These are phyloP conservation scores for Cataglyphis altisquamis DNA, from an alignment of 2,888 invertebrate genomes.

Conservation along the genomic window DNA sequence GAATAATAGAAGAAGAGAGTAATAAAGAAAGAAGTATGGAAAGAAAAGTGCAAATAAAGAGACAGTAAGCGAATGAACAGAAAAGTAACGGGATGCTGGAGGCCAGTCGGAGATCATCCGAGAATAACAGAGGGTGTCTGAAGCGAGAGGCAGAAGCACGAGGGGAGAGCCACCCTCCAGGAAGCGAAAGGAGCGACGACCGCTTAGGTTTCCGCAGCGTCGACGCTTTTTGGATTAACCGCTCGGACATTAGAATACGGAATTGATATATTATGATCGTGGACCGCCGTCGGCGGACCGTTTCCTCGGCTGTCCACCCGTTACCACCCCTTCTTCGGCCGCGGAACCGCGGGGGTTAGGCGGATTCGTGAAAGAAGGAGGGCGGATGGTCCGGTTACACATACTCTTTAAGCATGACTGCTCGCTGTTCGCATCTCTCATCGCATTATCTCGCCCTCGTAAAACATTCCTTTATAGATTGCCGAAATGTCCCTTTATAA, in stretches of 20 bases:
- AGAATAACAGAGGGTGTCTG: conserved; percentile 43
- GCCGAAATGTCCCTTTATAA: conserved; percentile 69
- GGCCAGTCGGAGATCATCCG: conserved; percentile 48
- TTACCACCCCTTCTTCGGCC: conserved; percentile 60
- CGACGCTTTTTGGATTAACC: conserved; percentile 86
- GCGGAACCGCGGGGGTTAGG: conserved; percentile 72
- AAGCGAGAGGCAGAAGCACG: conserved; percentile 39
- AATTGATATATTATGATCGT: conserved; percentile 85
- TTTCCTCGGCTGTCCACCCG: conserved; percentile 57
- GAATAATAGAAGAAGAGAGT: not conserved
- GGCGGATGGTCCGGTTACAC: conserved; percentile 80
- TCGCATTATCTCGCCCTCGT: conserved; percentile 85
- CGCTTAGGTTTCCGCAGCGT: conserved; percentile 84
- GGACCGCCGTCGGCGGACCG: conserved; percentile 60
- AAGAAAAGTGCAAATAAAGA: conserved; percentile 39
- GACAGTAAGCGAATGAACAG: conserved; percentile 9
- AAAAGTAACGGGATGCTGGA: conserved; percentile 23
- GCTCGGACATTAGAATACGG: conserved; percentile 86
- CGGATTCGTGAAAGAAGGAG: conserved; percentile 74
- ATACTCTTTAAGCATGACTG: conserved; percentile 85
- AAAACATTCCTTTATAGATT: conserved; percentile 84
- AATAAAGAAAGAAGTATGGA: conserved; percentile 5
- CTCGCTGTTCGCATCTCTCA: conserved; percentile 84
- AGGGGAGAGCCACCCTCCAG: conserved; percentile 65
- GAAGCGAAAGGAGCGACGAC: conserved; percentile 71